Evolutionary conservation across 2,113 vertebrate species (phyloP).

Genomic region (Spermophilus dauricus): DNA sequence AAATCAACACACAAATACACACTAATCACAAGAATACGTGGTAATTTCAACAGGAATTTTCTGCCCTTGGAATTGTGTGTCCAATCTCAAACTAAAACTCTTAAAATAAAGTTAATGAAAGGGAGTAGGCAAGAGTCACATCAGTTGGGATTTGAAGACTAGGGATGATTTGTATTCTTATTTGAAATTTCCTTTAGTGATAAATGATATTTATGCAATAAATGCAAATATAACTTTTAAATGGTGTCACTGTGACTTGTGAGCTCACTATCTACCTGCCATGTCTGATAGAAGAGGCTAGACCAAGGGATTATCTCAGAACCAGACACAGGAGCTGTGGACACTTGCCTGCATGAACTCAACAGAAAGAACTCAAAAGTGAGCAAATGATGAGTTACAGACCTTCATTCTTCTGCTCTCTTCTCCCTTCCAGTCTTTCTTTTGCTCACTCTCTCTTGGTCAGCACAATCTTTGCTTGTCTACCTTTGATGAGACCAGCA

Average conservation of each 20-base stretch:
- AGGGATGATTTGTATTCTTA: background rate
- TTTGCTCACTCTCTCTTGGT: background rate
- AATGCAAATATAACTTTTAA: constrained; percentile 17
- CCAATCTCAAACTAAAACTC: constrained; percentile 31
- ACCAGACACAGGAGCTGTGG: background rate
- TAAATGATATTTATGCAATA: constrained; percentile 3
- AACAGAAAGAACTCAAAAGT: background rate
- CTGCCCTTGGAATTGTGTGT: background rate
- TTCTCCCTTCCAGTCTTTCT: background rate
- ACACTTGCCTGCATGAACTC: background rate
- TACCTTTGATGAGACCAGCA: background rate
- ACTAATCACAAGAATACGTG: background rate
- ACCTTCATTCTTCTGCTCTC: background rate
- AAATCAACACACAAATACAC: background rate
- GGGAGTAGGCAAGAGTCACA: background rate
- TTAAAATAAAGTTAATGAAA: background rate
- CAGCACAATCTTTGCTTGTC: background rate
- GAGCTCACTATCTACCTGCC: background rate
- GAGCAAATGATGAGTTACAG: background rate
- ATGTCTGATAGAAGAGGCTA: background rate
- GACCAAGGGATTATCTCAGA: background rate
- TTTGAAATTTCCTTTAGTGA: constrained; percentile 38
- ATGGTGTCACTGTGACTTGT: background rate
- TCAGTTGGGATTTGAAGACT: background rate
- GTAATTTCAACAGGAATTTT: background rate